These are phyloP conservation scores for fruit fly (Drosophila melanogaster) DNA, from an alignment of 1,140 invertebrate species.

Conservation along the genomic window Release_6_plus_ISO1_MT NT_033779.5:13851501-13852000, in stretches of 20 bases:
- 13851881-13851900: not conserved
- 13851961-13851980: conserved; percentile 5
- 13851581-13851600: conserved; percentile 26
- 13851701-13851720: not conserved
- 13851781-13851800: too few species aligned
- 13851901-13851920: conserved; percentile 15
- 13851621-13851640: conserved; percentile 6
- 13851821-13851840: not conserved
- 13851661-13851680: not conserved
- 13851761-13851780: too few species aligned
- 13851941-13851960: conserved; percentile 13
- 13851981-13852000: conserved; percentile 7
- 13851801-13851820: not conserved
- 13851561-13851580: conserved; percentile 35
- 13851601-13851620: conserved; percentile 6
- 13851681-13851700: not conserved
- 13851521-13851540: conserved; percentile 20
- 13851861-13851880: not conserved
- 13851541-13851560: conserved; percentile 34
- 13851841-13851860: conserved; percentile 13
- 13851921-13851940: not conserved
- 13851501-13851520: conserved; percentile 19
- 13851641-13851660: not conserved
- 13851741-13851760: not conserved
- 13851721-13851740: not conserved